phyloP scores from a whole-genome alignment of 64 coral and sea anemone genomes.

The Stichodactyla helianthus region DNA sequence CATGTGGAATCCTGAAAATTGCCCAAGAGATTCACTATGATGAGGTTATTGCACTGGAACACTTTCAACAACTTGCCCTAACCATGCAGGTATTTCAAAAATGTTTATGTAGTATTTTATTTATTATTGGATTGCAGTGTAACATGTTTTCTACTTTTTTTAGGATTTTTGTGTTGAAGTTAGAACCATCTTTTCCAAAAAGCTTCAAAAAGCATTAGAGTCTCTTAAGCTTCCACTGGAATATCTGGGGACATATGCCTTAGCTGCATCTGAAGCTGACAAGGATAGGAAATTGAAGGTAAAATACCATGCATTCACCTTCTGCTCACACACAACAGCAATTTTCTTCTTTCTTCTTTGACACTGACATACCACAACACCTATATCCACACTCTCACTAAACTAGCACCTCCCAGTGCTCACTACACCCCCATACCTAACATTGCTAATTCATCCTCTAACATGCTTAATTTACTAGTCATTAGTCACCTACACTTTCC shows the following conservation, averaged over 20 bases:
- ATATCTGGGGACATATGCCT: constrained; percentile 82
- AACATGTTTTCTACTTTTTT: background rate
- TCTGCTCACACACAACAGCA: background rate
- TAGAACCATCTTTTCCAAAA: constrained; percentile 69
- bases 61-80: constrained; percentile 48
- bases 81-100: constrained; percentile 34
- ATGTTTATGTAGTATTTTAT: background rate
- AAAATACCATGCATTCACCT: background rate
- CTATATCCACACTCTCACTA: too few relatives aligned
- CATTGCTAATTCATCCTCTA: too few relatives aligned
- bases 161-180: constrained; percentile 95
- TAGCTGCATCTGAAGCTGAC: constrained; percentile 68
- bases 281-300: constrained; percentile 83
- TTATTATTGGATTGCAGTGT: background rate
- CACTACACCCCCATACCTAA: too few relatives aligned
- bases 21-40: constrained; percentile 50
- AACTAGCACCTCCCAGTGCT: too few relatives aligned
- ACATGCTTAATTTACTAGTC: too few relatives aligned
- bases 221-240: constrained; percentile 84
- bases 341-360: background rate
- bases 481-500: too few relatives aligned
- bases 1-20: constrained; percentile 64
- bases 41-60: constrained; percentile 48
- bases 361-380: too few relatives aligned
- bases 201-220: constrained; percentile 85